These are phyloP conservation scores for Macroglossus sobrinus DNA, from an alignment of 2,113 vertebrate species.

Conservation along the genomic window DNA sequence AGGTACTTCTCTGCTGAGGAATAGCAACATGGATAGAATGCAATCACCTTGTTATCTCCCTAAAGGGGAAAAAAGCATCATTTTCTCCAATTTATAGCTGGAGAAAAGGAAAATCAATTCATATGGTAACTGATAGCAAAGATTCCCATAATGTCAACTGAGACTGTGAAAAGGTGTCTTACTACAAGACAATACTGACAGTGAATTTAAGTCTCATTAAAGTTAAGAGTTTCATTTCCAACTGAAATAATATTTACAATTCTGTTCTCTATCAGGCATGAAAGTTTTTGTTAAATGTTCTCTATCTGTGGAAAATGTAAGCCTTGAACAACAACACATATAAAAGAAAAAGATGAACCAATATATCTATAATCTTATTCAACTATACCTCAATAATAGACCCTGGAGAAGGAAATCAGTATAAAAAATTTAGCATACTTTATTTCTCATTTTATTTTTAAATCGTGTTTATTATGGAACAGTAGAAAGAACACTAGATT, in stretches of 20 bases:
- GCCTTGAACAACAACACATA: background rate
- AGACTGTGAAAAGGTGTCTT: background rate
- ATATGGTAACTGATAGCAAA: background rate
- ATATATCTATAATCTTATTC: background rate
- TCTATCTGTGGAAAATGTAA: background rate
- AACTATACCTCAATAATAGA: background rate
- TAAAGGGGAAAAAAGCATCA: background rate
- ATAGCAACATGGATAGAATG: background rate
- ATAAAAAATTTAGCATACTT: background rate
- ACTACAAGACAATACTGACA: background rate
- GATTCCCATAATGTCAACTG: background rate
- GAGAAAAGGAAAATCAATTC: background rate
- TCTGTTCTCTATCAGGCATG: slow-evolving; percentile 17
- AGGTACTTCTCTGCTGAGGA: background rate
- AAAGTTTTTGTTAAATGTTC: background rate
- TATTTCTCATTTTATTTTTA: background rate
- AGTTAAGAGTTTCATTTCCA: background rate
- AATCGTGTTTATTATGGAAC: background rate
- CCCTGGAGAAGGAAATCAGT: background rate
- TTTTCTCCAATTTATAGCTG: background rate
- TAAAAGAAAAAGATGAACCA: background rate
- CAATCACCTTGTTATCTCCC: background rate
- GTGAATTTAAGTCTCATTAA: background rate
- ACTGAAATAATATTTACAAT: background rate
- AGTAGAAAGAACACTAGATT: background rate